These are phyloP conservation scores for Prionailurus viverrinus DNA, from an alignment of 2,113 vertebrate species.

Conservation along the genomic window DNA sequence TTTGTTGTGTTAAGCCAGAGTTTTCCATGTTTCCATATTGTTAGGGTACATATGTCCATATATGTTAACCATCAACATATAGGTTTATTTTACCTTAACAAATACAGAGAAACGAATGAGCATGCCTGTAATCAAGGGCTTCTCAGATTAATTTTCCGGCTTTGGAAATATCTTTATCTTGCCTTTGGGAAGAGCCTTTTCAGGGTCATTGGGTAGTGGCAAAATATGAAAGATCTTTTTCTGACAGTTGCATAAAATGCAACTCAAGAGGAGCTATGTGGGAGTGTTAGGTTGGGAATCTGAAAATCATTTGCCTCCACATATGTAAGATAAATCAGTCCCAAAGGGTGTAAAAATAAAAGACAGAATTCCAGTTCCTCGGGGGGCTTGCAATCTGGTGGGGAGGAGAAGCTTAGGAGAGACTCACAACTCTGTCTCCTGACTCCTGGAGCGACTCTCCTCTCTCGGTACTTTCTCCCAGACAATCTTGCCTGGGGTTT, in stretches of 20 bases:
- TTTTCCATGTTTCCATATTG: not conserved
- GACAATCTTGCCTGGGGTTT: not conserved
- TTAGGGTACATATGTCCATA: no score
- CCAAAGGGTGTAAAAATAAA: not conserved
- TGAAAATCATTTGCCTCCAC: constrained; percentile 14
- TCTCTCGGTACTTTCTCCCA: not conserved
- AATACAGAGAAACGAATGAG: not conserved
- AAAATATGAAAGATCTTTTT: constrained; percentile 22
- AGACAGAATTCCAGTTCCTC: not conserved
- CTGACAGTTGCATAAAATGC: not conserved
- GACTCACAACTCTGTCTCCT: not conserved
- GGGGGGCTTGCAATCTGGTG: not conserved
- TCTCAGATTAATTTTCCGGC: not conserved
- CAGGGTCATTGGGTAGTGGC: not conserved
- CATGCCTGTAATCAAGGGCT: not conserved
- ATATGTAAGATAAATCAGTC: not conserved
- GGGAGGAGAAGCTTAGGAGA: not conserved
- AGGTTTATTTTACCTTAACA: not conserved
- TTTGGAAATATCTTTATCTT: not conserved
- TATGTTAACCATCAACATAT: not conserved
- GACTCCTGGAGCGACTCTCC: not conserved
- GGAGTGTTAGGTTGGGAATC: not conserved
- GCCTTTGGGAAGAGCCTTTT: not conserved
- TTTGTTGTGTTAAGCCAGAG: not conserved
- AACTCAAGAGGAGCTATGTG: not conserved